These are phyloP conservation scores for Rapana venosa DNA, from an alignment of 2,888 invertebrate species.

Conservation along the genomic window DNA sequence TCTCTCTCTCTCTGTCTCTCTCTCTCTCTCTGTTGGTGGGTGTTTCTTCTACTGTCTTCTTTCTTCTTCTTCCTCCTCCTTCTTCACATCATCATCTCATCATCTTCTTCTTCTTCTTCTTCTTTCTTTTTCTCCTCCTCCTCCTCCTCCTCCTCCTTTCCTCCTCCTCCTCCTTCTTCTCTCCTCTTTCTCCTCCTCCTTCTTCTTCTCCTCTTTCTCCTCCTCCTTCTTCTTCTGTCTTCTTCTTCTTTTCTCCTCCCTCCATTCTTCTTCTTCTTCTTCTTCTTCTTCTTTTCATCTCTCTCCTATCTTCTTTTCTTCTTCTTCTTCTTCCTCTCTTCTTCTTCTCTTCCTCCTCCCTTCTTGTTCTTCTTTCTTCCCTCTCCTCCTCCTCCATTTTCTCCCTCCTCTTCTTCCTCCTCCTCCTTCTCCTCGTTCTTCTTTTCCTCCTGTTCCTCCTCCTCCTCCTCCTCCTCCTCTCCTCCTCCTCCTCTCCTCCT, in stretches of 20 bases:
- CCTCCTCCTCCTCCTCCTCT: background rate
- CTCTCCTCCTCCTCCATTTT: background rate
- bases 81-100: background rate
- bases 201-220: background rate
- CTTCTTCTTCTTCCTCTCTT: background rate
- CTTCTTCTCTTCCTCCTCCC: background rate
- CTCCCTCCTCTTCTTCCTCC: background rate
- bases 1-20: background rate
- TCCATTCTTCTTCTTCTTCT: background rate
- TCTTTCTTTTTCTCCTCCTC: slow-evolving; percentile 8
- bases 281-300: background rate
- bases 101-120: background rate
- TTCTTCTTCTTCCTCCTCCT: no score
- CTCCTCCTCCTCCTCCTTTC: background rate
- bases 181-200: background rate
- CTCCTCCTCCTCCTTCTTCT: background rate
- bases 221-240: background rate
- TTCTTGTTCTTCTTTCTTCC: background rate
- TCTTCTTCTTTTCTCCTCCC: background rate
- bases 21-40: background rate
- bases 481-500: background rate
- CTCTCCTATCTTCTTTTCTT: background rate
- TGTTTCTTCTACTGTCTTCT: background rate
- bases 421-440: no score
- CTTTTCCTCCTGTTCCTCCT: background rate